phyloP scores from a whole-genome alignment of 23 tunicate genomes.

The Ascidia mentula region DNA sequence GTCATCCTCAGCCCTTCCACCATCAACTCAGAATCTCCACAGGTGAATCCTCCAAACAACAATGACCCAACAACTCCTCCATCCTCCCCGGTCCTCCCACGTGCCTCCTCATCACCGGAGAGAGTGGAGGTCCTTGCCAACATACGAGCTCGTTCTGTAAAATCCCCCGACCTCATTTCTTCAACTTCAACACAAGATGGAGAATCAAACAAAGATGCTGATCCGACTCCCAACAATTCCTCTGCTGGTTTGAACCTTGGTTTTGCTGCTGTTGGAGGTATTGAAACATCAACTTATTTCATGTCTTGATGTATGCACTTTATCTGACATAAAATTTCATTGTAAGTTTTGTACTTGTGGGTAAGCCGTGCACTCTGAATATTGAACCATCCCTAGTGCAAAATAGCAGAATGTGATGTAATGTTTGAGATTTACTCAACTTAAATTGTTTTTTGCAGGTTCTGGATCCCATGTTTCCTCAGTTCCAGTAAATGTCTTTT shows the following conservation, averaged over 20 bases:
- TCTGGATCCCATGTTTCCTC: neutral
- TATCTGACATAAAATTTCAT: too few relatives aligned
- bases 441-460: too few relatives aligned
- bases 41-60: neutral
- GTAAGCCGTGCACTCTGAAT: too few relatives aligned
- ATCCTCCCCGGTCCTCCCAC: slow-evolving; percentile 55
- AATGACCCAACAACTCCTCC: slow-evolving; percentile 41
- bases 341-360: too few relatives aligned
- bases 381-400: too few relatives aligned
- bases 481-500: slow-evolving; percentile 1
- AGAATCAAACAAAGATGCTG: slow-evolving; percentile 9
- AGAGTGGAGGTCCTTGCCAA: slow-evolving; percentile 30
- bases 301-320: too few relatives aligned
- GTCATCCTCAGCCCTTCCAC: slow-evolving; percentile 12
- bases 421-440: too few relatives aligned
- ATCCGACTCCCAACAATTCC: neutral
- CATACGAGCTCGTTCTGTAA: slow-evolving; percentile 32
- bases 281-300: too few relatives aligned
- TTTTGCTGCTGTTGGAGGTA: neutral
- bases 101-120: slow-evolving; percentile 39
- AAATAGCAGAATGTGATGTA: too few relatives aligned
- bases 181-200: slow-evolving; percentile 75
- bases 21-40: neutral
- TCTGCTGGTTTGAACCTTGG: neutral
- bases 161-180: slow-evolving; percentile 84